phyloP scores from a whole-genome alignment of 2,113 vertebrate species.

The Chauna torquata region DNA sequence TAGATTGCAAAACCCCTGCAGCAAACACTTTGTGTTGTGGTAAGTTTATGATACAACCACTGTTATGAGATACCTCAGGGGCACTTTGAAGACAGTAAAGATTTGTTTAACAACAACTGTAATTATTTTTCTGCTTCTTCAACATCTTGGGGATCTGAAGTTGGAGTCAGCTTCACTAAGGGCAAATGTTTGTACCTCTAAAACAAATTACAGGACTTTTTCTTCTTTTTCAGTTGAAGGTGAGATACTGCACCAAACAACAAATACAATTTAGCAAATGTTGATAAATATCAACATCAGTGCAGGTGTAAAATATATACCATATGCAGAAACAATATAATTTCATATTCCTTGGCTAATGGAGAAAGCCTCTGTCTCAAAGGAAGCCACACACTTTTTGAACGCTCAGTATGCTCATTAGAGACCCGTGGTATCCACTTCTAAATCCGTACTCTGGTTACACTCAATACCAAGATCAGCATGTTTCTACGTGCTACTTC shows the following conservation, averaged over 20 bases:
- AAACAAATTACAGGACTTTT: neutral
- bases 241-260: neutral
- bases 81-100: neutral
- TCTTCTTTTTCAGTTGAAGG: neutral
- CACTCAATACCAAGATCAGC: neutral
- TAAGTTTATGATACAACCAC: neutral
- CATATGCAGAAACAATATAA: neutral
- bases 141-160: neutral
- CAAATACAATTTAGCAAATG: neutral
- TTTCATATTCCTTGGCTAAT: neutral
- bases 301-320: neutral
- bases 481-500: neutral
- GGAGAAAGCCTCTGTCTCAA: neutral
- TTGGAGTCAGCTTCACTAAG: neutral
- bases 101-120: neutral
- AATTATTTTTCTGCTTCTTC: neutral
- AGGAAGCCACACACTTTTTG: neutral
- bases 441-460: neutral
- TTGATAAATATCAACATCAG: neutral
- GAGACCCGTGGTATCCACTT: neutral
- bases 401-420: neutral
- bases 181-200: neutral
- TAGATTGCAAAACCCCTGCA: neutral
- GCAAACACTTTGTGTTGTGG: neutral
- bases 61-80: neutral